Evolutionary conservation across 2,888 invertebrate genomes (phyloP), one percentile per base, ranked within the genome.

Genomic region (Smittia aterrima): DNA sequence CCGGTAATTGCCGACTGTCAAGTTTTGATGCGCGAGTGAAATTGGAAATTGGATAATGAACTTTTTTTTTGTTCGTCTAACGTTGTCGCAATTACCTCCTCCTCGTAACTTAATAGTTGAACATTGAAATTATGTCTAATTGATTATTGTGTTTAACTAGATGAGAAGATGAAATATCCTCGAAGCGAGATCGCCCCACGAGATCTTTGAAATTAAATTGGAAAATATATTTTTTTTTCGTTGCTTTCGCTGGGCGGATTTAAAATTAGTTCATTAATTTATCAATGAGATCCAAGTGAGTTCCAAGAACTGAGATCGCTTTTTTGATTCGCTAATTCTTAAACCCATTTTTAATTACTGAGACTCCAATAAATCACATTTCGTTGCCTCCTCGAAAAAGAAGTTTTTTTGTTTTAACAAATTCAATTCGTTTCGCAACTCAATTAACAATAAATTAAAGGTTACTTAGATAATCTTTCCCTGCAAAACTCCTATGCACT

Each of bases 41-140:
- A 70, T 70, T 70, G 53, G 22, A 70, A 70, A 70, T 70, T 53
- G 54, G 54, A 70, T 70, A 70, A 70, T 70, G 70, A 70, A 53
- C 53, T 18, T 32, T 32, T n/a, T n/a, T 32, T 32, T 32, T 32
- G n/a, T 53, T 70, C 32, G 16, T 16, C 22, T 18, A 7, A 32
- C 16, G 41, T 22, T 67, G 67, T 38, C 11, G 22, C 22, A 20
- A 67, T 67, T 47, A 67, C 22, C 22, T 22, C 11, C 67, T 11
- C 47, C 1, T 13, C 13, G 24, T 70, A 70, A 70, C 53, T 70
- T 47, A 70, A 70, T 54, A 70, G 53, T 70, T 70, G 27, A 70
- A 53, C 70, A 70, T 67, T 38, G 11, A 41, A 40, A 54, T 40
- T 53, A 16, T 70, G 25, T 25, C 41, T 54, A 40, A 54, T 70